These are phyloP conservation scores for Apolygus lucorum DNA, from an alignment of 1,140 invertebrate genomes.

Conservation along the genomic window DNA sequence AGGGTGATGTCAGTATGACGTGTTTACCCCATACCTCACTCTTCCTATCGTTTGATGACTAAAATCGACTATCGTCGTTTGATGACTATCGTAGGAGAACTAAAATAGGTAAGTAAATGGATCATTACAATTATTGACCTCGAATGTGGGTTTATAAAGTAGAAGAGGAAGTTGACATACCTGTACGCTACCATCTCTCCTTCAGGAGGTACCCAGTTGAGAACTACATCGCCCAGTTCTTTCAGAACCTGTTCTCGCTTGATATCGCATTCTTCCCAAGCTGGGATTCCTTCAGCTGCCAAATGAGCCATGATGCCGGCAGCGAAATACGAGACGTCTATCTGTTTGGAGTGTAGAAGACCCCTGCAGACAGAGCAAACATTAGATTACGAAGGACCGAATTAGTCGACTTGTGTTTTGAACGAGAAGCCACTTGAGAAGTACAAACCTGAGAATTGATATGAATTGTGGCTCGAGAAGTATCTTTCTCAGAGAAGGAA, in stretches of 20 bases:
- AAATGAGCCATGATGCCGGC: conserved; percentile 73
- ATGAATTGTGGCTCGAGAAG: conserved; percentile 59
- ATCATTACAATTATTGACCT: background rate
- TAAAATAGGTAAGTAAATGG: too few relatives aligned
- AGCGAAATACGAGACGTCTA: conserved; percentile 76
- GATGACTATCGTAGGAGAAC: too few relatives aligned
- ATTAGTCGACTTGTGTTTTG: too few relatives aligned
- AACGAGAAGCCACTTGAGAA: too few relatives aligned
- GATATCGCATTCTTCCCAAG: conserved; percentile 37
- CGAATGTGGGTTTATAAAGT: background rate
- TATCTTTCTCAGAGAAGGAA: conserved; percentile 47
- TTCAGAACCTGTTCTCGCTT: conserved; percentile 47
- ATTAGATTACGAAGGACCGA: too few relatives aligned
- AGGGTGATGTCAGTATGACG: too few relatives aligned
- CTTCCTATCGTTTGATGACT: too few relatives aligned
- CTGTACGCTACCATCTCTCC: conserved; percentile 77
- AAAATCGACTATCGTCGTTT: too few relatives aligned
- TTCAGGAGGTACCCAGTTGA: conserved; percentile 60
- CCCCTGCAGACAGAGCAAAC: conserved; percentile 34
- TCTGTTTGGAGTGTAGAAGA: conserved; percentile 56
- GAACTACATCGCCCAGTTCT: conserved; percentile 51
- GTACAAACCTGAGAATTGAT: conserved; percentile 46
- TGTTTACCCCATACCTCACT: too few relatives aligned
- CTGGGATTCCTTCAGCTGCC: conserved; percentile 48
- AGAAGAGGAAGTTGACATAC: background rate